Base-by-base conservation (phyloP, 2,888 invertebrate species). In the Lepetodrilus schrolli region DNA sequence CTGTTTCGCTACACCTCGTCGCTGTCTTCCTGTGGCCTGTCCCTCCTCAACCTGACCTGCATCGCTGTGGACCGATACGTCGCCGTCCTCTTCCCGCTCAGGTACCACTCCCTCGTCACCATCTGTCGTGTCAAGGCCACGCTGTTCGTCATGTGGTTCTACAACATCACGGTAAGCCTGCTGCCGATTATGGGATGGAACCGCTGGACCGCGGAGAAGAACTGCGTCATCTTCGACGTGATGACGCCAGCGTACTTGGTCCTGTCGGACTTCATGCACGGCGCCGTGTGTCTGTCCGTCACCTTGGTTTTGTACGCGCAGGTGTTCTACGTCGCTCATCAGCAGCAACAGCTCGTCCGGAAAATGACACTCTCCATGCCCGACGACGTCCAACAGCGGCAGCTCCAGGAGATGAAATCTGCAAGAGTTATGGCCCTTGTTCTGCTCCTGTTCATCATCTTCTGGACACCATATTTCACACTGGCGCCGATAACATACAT, bases 31-130 rank as follows among this genome's bases (percentile, higher is more conserved):
- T 75, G 79, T 26, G 81, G 78, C 4, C 70, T 78, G 0, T 80
- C 84, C 0, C 70, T 84, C 13, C 51, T 79, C 10, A 82, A 77
- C 43, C 72, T 84, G 0, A 71, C 79, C 0, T 51, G 78, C 4
- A 79, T 84, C 20, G 77, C 82, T 4, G 34, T 79, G 0, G 84
- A 84, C 47, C 78, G 84, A 2, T 84, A 79, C 70, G 50, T 84
- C 1, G 80, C 83, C 2, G 73, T 84, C 8, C 50, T 80, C 4
- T 79, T 73, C 43, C 82, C 82, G 1, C 50, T 83, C 21, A 66
- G 76, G 26, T 81, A 82, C 68, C 65, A 43, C 1, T 23, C 69
- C 21, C 37, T 75, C 8, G 74, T 79, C 58, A 80, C 82, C 0
- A 74, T 74, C 5, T 38, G 71, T 3, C 78, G 72, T 21, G 79